These are phyloP conservation scores for Ardeotis arabs DNA, from an alignment of 2,113 vertebrate genomes.

Conservation along the genomic window DNA sequence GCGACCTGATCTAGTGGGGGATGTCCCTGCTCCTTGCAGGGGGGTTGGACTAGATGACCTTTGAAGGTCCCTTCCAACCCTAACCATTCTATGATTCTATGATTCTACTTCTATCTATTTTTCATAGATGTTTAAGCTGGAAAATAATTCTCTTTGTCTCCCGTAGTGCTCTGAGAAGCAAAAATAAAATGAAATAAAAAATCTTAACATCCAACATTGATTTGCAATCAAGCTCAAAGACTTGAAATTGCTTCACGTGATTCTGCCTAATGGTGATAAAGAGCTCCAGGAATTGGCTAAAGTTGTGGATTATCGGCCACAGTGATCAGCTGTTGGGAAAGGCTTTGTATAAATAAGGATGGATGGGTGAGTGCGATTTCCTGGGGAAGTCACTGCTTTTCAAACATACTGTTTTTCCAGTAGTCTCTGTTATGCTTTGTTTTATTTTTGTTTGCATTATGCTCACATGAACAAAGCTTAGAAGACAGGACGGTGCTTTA, in stretches of 20 bases:
- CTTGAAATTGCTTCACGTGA: not conserved
- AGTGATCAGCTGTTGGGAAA: not conserved
- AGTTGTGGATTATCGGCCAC: not conserved
- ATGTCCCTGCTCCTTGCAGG: no score
- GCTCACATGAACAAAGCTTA: not conserved
- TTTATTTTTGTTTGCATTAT: not conserved
- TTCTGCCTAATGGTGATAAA: not conserved
- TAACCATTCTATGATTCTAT: no score
- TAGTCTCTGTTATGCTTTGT: not conserved
- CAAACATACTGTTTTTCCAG: not conserved
- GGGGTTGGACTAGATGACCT: no score
- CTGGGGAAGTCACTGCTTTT: not conserved
- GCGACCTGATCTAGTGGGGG: no score
- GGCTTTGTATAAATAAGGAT: not conserved
- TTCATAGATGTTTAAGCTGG: slow-evolving; percentile 15
- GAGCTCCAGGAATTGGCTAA: not conserved
- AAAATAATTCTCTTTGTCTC: not conserved
- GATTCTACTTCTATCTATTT: slow-evolving; percentile 17
- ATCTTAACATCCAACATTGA: not conserved
- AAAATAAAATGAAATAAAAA: not conserved
- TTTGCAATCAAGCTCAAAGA: slow-evolving; percentile 32
- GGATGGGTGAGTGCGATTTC: not conserved
- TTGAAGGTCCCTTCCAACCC: no score
- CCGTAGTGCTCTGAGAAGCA: not conserved
- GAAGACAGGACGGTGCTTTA: not conserved